Conservation (phyloP, 1,140 invertebrate genomes). For the Sminthurides bifidus region DNA sequence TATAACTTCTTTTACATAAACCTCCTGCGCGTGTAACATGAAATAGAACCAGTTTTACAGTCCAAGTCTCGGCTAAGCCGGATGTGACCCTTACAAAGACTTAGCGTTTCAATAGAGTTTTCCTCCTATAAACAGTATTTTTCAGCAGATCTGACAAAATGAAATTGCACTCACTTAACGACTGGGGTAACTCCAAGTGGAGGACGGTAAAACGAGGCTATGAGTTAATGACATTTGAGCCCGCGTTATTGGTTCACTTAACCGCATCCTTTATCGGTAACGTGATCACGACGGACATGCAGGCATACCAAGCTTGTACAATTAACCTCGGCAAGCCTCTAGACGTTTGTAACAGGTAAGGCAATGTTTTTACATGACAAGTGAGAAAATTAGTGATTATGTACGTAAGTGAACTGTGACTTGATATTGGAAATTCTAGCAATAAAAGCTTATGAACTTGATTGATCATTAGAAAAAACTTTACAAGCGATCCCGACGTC, state of each 20-base stretch:
- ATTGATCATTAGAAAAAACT: not conserved
- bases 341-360: constrained; percentile 49
- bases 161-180: too few species aligned
- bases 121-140: too few species aligned
- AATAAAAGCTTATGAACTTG: not conserved
- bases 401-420: not conserved
- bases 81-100: too few species aligned
- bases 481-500: constrained; percentile 18
- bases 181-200: too few species aligned
- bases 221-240: constrained; percentile 9
- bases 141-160: too few species aligned
- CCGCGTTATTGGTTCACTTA: constrained; percentile 12
- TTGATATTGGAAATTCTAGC: not conserved
- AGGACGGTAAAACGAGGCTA: not conserved
- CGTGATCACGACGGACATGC: constrained; percentile 44
- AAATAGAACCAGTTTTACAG: too few species aligned
- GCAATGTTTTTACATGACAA: too few species aligned
- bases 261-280: constrained; percentile 28
- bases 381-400: too few species aligned
- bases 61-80: too few species aligned
- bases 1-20: too few species aligned
- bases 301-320: constrained; percentile 68
- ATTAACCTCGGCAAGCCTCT: constrained; percentile 60
- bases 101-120: too few species aligned
- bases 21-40: too few species aligned